Conservation (phyloP, 1,140 invertebrate species). For the Cotesia vestalis region DNA sequence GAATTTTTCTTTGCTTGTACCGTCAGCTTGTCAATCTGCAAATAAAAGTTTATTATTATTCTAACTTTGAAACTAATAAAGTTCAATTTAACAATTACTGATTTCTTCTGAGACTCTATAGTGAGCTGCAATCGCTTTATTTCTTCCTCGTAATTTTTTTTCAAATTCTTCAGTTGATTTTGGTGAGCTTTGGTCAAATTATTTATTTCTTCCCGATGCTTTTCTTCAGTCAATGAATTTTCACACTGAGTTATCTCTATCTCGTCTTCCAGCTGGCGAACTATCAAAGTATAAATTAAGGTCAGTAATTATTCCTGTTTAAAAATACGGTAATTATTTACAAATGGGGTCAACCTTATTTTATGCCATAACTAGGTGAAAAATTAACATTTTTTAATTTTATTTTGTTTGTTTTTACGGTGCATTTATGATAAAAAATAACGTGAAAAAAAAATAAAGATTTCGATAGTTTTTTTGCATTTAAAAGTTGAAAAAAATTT, state of each 20-base stretch:
- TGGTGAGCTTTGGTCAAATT: constrained; percentile 30
- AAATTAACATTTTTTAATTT: too few relatives aligned
- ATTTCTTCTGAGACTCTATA: neutral
- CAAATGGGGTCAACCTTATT: too few relatives aligned
- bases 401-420: too few relatives aligned
- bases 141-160: neutral
- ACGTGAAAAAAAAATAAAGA: too few relatives aligned
- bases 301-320: too few relatives aligned
- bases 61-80: neutral
- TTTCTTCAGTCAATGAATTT: constrained; percentile 31
- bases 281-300: constrained; percentile 31
- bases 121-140: too few relatives aligned
- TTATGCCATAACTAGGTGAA: too few relatives aligned
- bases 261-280: constrained; percentile 41
- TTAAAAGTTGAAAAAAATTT: too few relatives aligned
- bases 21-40: constrained; percentile 13
- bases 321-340: too few relatives aligned
- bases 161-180: constrained; percentile 23
- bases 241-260: constrained; percentile 27
- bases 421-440: too few relatives aligned
- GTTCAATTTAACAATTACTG: constrained; percentile 6
- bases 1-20: constrained; percentile 3
- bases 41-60: neutral
- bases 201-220: constrained; percentile 35
- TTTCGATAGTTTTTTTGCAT: too few relatives aligned